Evolutionary conservation across 2,797 vertebrate species (phyloP), one percentile per base, ranked within the genome.

Genomic region (Neomorphus geoffroyi): DNA sequence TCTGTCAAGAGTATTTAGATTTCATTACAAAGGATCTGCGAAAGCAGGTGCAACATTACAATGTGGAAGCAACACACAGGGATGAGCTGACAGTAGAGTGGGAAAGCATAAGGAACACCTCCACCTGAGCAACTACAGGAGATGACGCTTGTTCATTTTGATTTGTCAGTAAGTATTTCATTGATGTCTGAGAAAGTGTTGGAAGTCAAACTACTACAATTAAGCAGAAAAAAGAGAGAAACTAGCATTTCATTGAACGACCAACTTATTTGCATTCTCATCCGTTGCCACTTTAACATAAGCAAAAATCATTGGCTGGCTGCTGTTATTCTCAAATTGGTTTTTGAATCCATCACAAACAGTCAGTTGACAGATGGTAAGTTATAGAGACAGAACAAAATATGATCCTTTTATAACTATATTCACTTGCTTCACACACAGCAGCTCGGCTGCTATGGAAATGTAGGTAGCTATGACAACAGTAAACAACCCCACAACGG

Each of bases 401-500:
- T 98, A 98, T 98, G 96, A 98, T 98, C 98, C 97, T 95, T 98
- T 98, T 98, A 96, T 97, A 98, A 98, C 98, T 96, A 98, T 98
- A 98, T 97, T 98, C 97, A 96, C 96, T 98, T 96, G 97, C 94
- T 97, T 97, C 95, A 94, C 96, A 97, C 96, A 96, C 98, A 98
- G 98, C 96, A 96, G 96, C 77, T 54, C 94, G n/a, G 98, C 98
- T 98, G 97, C 98, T 96, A 98, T 98, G 98, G 98, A 97, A 98
- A 99, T 98, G 95, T 46, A 91, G 94, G 97, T 97, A 97, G 93
- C 97, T 97, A 98, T 98, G 97, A 97, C 97, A 98, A 98, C 97
- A 69, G 97, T 98, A 98, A 98, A 98, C 98, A 98, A 98, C 96
- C 94, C 94, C 94, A 96, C 97, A 98, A 98, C 84, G 96, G 97